These are phyloP conservation scores for Drosophila yooni DNA, from an alignment of 2,888 invertebrate species.

Conservation along the genomic window DNA sequence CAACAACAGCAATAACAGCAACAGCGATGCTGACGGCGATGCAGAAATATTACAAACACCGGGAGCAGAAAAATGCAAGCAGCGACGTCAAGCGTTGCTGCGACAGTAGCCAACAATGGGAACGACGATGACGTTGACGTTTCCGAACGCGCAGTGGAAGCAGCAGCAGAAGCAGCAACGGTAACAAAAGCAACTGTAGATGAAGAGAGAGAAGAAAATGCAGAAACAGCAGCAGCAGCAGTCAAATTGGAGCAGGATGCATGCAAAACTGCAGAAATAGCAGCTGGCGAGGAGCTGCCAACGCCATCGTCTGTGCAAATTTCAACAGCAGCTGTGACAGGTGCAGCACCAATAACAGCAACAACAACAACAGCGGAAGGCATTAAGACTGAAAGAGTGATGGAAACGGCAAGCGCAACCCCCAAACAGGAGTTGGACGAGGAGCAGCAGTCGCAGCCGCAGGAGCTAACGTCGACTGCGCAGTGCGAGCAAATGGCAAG, in stretches of 20 bases:
- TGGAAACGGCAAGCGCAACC: constrained; percentile 32
- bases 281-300: constrained; percentile 21
- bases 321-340: constrained; percentile 22
- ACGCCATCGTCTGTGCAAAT: constrained; percentile 8
- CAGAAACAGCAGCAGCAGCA: constrained; percentile 17
- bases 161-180: constrained; percentile 26
- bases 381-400: constrained; percentile 50
- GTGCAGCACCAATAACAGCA: constrained; percentile 9
- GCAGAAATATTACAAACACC: constrained; percentile 9
- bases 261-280: constrained; percentile 31
- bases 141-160: constrained; percentile 37
- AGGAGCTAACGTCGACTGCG: constrained; percentile 21
- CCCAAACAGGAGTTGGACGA: constrained; percentile 38
- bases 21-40: constrained; percentile 15
- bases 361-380: constrained; percentile 26
- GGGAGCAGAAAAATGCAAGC: background rate
- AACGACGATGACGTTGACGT: constrained; percentile 31
- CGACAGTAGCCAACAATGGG: constrained; percentile 28
- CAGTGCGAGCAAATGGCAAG: constrained; percentile 5
- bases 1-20: constrained; percentile 26
- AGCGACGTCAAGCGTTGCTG: background rate
- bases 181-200: constrained; percentile 22
- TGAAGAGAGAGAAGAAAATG: constrained; percentile 10
- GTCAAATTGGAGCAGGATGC: constrained; percentile 58
- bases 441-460: constrained; percentile 10